These are phyloP conservation scores for Gastracanthus pulcherrimus DNA, from an alignment of 2,888 invertebrate species.

Conservation along the genomic window DNA sequence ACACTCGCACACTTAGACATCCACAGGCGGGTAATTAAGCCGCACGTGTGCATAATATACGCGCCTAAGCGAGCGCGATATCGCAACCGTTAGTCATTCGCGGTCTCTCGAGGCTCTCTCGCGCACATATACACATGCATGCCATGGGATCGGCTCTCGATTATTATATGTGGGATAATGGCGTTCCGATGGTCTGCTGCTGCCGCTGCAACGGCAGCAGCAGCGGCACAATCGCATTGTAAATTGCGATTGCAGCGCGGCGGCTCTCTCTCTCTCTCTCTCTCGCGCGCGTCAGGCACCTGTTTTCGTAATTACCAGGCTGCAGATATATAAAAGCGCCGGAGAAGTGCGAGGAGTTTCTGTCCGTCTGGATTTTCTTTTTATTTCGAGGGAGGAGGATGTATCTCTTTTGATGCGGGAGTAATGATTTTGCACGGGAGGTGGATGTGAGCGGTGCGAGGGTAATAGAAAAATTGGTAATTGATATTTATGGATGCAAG, in stretches of 20 bases:
- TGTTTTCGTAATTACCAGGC: constrained; percentile 70
- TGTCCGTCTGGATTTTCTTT: neutral
- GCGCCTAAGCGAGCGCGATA: constrained; percentile 23
- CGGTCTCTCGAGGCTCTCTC: neutral
- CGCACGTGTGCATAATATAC: constrained; percentile 42
- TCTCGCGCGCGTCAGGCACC: constrained; percentile 64
- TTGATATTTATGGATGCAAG: no score
- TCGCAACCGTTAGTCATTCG: constrained; percentile 55
- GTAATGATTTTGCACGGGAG: constrained; percentile 3
- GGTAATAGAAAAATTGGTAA: constrained; percentile 26
- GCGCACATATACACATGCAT: neutral
- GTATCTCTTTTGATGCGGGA: neutral
- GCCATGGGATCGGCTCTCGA: constrained; percentile 53
- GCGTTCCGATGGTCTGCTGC: constrained; percentile 22
- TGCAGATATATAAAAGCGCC: neutral
- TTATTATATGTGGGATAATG: constrained; percentile 52
- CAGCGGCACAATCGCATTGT: constrained; percentile 63
- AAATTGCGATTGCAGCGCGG: constrained; percentile 57
- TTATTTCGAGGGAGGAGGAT: neutral
- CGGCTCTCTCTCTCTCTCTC: no score
- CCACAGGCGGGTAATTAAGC: constrained; percentile 37
- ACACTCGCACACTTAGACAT: neutral
- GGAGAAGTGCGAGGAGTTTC: neutral
- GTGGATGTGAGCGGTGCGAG: constrained; percentile 44
- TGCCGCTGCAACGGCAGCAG: neutral